Base-by-base conservation (phyloP, 2,797 vertebrate species). In the Bucorvus abyssinicus region DNA sequence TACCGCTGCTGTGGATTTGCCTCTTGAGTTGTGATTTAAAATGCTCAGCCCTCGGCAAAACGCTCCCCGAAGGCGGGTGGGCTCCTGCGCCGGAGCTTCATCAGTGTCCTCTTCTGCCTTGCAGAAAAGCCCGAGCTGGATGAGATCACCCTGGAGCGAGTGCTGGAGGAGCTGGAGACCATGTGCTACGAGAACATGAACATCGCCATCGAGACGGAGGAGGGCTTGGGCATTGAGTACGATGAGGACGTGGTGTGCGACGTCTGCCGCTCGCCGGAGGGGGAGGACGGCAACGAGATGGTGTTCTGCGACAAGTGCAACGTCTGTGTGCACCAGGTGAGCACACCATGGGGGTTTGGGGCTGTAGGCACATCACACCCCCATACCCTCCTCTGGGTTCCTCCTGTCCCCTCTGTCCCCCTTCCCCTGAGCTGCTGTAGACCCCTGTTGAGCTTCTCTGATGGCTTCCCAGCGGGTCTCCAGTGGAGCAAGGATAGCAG, bases 241-340 rank as follows among this genome's bases (percentile, higher is more conserved):
- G 99, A 99, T 1, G 99, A 99, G 96, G 99, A 99, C 3, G 99
- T 99, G 50, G 99, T 99, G 93, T 99, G 99, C 10, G 99, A 99
- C 5, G 99, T 99, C 49, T 99, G 99, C 97, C 99, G 99, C 94
- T 99, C 99, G 13, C 99, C 99, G 0, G 99, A 99, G 97, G 99
- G 99, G 3, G 99, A 99, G 95, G 99, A 99, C 11, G 99, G 99
- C 96, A 99, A 99, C 20, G 99, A 99, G 98, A 99, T 99, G 99
- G 99, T 99, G 64, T 99, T 99, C 95, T 99, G 99, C 50, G 99
- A 99, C 98, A 99, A 99, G 93, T 99, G 99, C 98, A 99, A 99
- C 26, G 98, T 99, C 96, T 99, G 99, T 6, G 99, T 99, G 86
- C 99, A 99, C 97, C 99, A 99, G 99, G 99, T 99, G 87, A 95